Evolutionary conservation across 1,140 invertebrate genomes (phyloP).

Genomic region (Calycopis cecrops): DNA sequence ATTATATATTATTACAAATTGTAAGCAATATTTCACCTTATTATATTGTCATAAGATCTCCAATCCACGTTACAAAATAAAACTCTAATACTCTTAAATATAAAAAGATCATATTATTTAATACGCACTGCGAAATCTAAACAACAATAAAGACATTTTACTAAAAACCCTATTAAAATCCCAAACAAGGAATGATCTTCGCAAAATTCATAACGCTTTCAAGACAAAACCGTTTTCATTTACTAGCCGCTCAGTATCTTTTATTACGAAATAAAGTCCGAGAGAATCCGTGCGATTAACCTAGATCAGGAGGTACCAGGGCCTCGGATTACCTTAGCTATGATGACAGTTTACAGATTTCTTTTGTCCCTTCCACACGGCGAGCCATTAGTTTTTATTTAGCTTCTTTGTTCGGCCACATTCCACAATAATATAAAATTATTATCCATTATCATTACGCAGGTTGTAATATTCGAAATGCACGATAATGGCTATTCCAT

Average conservation of each 20-base stretch:
- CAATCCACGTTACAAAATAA: too few relatives aligned
- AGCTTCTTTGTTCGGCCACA: slow-evolving; percentile 41
- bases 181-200: not conserved
- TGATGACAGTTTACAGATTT: slow-evolving; percentile 47
- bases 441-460: slow-evolving; percentile 58
- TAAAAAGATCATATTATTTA: too few relatives aligned
- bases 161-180: not conserved
- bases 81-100: too few relatives aligned
- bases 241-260: slow-evolving; percentile 16
- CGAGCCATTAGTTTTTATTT: slow-evolving; percentile 63
- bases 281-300: slow-evolving; percentile 58
- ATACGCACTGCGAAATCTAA: too few relatives aligned
- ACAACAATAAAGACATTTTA: too few relatives aligned
- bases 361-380: slow-evolving; percentile 50
- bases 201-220: not conserved
- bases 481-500: slow-evolving; percentile 22
- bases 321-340: slow-evolving; percentile 54
- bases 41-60: too few relatives aligned
- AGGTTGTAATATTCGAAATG: slow-evolving; percentile 37
- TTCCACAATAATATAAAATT: slow-evolving; percentile 44
- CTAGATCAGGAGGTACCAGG: slow-evolving; percentile 43
- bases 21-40: too few relatives aligned
- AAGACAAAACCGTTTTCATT: slow-evolving; percentile 1
- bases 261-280: slow-evolving; percentile 57
- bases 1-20: too few relatives aligned